Evolutionary conservation across 2,797 vertebrate species (phyloP).

Genomic region (Denticeps clupeoides): DNA sequence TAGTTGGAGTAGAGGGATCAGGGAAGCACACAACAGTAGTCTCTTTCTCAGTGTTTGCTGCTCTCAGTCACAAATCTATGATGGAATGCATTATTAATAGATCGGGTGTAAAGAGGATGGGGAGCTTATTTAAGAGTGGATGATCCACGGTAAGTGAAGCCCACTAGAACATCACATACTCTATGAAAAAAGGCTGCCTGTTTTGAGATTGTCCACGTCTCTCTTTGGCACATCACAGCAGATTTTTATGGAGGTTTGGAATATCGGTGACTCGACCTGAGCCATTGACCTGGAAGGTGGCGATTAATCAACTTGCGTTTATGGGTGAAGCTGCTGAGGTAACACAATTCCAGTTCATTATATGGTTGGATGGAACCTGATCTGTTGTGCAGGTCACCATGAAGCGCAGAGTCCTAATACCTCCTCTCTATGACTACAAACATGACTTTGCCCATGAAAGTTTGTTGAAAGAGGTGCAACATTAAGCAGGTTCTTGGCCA

Average conservation of each 20-base stretch:
- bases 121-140: neutral
- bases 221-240: neutral
- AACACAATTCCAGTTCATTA: conserved; percentile 24
- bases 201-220: too few species aligned
- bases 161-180: neutral
- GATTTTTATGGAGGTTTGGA: neutral
- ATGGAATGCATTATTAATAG: neutral
- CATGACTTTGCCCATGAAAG: too few species aligned
- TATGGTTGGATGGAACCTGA: conserved; percentile 20
- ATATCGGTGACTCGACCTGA: neutral
- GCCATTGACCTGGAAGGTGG: neutral
- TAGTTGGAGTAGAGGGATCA: too few species aligned
- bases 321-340: conserved; percentile 26
- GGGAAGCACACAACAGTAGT: too few species aligned
- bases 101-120: neutral
- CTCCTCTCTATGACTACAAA: too few species aligned
- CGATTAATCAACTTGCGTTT: conserved; percentile 21
- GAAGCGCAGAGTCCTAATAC: neutral
- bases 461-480: too few species aligned
- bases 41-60: too few species aligned
- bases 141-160: too few species aligned
- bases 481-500: too few species aligned
- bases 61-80: neutral
- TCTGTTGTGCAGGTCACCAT: conserved; percentile 4
- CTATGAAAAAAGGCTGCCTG: neutral